Percentiles rank a stretch among this genome's conserved stretches.
These are phyloP conservation scores for Verasper variegatus DNA, from an alignment of 2,113 vertebrate genomes.

Conservation along the genomic window DNA sequence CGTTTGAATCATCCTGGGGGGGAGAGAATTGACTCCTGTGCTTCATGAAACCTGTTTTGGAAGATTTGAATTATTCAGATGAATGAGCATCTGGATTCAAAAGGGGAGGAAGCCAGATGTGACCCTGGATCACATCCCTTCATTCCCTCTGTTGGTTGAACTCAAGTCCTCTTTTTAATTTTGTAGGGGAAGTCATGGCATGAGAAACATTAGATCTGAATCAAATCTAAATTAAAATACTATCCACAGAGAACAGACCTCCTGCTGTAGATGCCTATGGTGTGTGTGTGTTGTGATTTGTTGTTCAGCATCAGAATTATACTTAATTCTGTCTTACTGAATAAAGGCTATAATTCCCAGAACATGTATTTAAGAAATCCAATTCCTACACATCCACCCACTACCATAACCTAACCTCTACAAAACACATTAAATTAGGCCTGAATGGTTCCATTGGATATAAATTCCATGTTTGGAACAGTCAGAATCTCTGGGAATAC, in stretches of 20 bases:
- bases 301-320: background rate
- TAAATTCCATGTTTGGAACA: too few species aligned
- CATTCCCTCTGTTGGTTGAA: conserved; percentile 33
- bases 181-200: background rate
- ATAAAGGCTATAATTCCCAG: too few species aligned
- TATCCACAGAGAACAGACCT: background rate
- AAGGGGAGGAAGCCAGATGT: conserved; percentile 60
- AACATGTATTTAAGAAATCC: too few species aligned
- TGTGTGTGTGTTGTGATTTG: background rate
- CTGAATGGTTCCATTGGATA: too few species aligned
- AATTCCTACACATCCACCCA: too few species aligned
- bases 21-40: conserved; percentile 28
- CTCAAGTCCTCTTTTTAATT: background rate
- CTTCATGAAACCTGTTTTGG: conserved; percentile 48
- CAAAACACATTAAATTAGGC: too few species aligned
- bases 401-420: too few species aligned
- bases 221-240: background rate
- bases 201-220: background rate
- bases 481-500: too few species aligned
- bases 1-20: conserved; percentile 24
- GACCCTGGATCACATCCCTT: conserved; percentile 52
- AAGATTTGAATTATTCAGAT: conserved; percentile 63
- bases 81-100: conserved; percentile 48
- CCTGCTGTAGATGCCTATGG: background rate
- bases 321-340: too few species aligned